A percentile compares a stretch with the other conserved stretches of the same genome.
phyloP scores from a whole-genome alignment of 2,888 invertebrate genomes.

The Oscheius sp. region DNA sequence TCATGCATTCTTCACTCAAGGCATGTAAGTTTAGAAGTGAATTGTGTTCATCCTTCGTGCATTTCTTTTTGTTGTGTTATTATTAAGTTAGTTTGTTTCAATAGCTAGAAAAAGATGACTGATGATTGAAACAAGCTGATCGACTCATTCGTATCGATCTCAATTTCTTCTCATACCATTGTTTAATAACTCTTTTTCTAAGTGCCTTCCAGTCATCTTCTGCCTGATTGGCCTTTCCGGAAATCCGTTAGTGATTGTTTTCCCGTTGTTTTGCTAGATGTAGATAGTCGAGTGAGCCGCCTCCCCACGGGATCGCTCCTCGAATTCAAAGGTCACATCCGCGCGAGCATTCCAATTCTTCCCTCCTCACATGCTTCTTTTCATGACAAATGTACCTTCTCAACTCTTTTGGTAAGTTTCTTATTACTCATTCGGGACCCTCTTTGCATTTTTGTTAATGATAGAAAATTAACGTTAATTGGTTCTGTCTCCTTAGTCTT shows the following conservation, averaged over 20 bases:
- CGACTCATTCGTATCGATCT: no score
- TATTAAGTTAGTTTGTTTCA: no score
- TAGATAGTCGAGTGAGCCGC: neutral
- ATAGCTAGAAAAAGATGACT: no score
- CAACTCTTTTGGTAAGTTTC: slow-evolving; percentile 29
- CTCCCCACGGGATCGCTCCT: slow-evolving; percentile 20
- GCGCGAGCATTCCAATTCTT: slow-evolving; percentile 2
- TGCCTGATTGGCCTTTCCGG: neutral
- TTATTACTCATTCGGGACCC: neutral
- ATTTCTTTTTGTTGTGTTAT: no score
- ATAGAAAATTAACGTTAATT: no score
- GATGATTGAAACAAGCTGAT: no score
- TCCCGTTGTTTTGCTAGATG: neutral
- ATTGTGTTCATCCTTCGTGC: no score
- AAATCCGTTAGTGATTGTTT: slow-evolving; percentile 20
- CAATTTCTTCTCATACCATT: neutral
- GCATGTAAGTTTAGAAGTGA: no score
- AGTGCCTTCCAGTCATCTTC: neutral
- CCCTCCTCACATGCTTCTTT: slow-evolving; percentile 14
- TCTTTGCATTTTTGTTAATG: no score
- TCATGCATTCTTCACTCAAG: no score
- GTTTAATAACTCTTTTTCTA: slow-evolving; percentile 31
- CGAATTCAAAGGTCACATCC: slow-evolving; percentile 21
- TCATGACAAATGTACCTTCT: slow-evolving; percentile 28
- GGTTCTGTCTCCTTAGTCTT: no score